phyloP scores from a whole-genome alignment of 2,113 vertebrate species.

The Ascaphus truei region DNA sequence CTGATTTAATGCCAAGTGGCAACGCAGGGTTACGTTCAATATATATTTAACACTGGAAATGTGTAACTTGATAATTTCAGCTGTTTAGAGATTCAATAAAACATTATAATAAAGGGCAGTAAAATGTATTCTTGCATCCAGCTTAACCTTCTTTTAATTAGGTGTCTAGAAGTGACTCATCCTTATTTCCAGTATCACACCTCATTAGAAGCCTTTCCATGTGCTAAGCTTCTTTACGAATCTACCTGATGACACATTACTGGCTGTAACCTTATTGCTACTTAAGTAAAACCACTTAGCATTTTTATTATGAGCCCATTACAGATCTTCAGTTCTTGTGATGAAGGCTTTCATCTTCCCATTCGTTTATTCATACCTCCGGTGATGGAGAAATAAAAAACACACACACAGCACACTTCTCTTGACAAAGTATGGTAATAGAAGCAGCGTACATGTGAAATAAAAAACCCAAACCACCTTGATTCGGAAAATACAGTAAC shows the following conservation, averaged over 20 bases:
- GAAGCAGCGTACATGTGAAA: background rate
- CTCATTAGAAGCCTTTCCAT: constrained; percentile 9
- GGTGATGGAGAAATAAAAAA: background rate
- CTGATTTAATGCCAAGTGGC: too few species aligned
- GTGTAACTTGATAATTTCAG: too few species aligned
- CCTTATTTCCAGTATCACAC: background rate
- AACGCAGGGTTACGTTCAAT: too few species aligned
- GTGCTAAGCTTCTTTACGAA: background rate
- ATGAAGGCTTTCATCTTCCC: background rate
- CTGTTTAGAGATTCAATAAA: too few species aligned
- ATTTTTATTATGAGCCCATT: background rate
- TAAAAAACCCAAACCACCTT: background rate
- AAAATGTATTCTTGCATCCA: background rate
- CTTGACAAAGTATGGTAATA: background rate
- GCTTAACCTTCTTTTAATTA: background rate
- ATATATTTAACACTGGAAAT: too few species aligned
- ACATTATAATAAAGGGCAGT: background rate
- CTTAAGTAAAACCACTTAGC: background rate
- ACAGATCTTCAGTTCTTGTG: background rate
- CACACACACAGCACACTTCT: background rate
- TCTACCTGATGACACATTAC: background rate
- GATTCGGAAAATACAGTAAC: background rate
- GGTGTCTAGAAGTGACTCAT: background rate
- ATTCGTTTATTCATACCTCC: background rate
- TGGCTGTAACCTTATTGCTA: background rate